Evolutionary conservation across 1,140 invertebrate species (phyloP).

Genomic region (Lineus longissimus): DNA sequence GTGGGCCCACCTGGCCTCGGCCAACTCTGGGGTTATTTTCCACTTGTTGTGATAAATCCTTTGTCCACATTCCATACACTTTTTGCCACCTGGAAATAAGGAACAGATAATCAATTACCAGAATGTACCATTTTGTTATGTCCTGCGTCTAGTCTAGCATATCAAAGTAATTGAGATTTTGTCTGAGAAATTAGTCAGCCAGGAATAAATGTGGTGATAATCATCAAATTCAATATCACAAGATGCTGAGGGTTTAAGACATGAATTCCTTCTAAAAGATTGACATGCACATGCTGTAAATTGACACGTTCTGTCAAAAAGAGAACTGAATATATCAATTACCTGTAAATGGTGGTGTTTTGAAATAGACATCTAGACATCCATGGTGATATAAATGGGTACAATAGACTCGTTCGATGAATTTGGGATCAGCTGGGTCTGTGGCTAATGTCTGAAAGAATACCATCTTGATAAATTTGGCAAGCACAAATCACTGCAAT

Average conservation of each 20-base stretch:
- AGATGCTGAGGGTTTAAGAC: too few species aligned
- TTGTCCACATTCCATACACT: conserved; percentile 62
- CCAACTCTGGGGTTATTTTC: conserved; percentile 66
- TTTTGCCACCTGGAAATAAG: conserved; percentile 60
- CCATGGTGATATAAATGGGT: conserved; percentile 71
- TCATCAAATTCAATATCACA: too few species aligned
- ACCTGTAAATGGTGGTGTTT: conserved; percentile 74
- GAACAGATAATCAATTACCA: too few species aligned
- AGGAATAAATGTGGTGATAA: neutral
- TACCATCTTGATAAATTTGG: neutral
- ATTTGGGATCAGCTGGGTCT: conserved; percentile 61
- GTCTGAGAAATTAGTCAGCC: neutral
- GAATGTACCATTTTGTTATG: too few species aligned
- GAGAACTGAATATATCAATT: conserved; percentile 29
- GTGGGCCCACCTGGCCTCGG: conserved; percentile 74
- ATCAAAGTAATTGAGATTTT: too few species aligned
- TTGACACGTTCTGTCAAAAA: too few species aligned
- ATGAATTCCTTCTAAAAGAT: too few species aligned
- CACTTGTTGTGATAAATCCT: conserved; percentile 73
- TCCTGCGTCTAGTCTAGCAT: neutral
- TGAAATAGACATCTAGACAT: conserved; percentile 70
- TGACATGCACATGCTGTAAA: too few species aligned
- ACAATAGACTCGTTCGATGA: conserved; percentile 72
- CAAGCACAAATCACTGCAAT: too few species aligned
- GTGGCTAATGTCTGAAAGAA: conserved; percentile 52